Evolutionary conservation across 2,797 vertebrate species (phyloP), one percentile per base, ranked within the genome.

Genomic region (Sorex maritimensis): DNA sequence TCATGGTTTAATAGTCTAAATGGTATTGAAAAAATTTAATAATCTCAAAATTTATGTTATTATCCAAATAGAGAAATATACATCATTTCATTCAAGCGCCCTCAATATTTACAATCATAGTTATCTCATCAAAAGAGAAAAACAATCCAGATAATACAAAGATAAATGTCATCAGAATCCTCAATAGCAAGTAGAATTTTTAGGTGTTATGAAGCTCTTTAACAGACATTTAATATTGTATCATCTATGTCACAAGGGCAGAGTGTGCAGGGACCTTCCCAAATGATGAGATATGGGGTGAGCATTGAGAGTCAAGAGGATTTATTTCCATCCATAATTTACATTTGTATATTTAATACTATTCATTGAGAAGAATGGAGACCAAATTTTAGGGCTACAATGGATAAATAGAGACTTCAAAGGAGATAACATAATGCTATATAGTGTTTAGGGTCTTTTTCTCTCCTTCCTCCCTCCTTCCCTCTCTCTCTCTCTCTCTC

Each of bases 41-140:
- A 71, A 21, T 85, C n/a, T 44, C 13, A 41, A 91, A 95, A 65
- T 90, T 8, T 68, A 71, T 71, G 83, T 85, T 41, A 52, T 75
- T 49, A 81, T n/a, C 6, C 9, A 73, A 12, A 55, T 63, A 49
- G 28, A 13, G 63, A 12, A 84, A 44, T 80, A 28, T 24, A 63
- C 55, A 52, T 65, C 4, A 73, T 81, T 4, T 13, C 44, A 63
- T 65, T 92, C 30, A 12, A 52, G 11, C 67, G 8, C 6, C 52
- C 6, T 93, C 30, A 19, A 6, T 78, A 14, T 89, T 88, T 90
- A 86, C 74, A 75, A 46, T 86, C 65, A 67, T 10, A 12, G n/a
- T 67, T 67, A 19, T 34, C 49, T 84, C 14, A 82, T 41, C 84
- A 46, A 92, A 90, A 90, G 23, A 80, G 49, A 6, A 21, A 30